These are phyloP conservation scores for Acromyrmex echinatior DNA, from an alignment of 1,140 invertebrate species.

Conservation along the genomic window DNA sequence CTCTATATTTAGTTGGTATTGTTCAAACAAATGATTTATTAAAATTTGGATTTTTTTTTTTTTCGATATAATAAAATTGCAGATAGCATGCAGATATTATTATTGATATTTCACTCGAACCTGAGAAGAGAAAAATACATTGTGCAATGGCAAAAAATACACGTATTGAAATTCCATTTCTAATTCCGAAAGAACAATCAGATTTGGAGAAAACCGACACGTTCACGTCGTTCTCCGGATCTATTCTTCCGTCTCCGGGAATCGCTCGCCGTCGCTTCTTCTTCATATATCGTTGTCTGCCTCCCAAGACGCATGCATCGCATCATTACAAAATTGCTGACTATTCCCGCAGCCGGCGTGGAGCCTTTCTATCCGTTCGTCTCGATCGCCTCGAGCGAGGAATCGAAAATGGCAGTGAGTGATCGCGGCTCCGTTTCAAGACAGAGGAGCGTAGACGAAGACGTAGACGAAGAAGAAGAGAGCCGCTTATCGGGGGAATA, in stretches of 20 bases:
- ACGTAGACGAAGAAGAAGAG: conserved; percentile 24
- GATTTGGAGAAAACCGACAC: conserved; percentile 42
- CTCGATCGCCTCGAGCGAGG: conserved; percentile 56
- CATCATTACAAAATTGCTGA: conserved; percentile 64
- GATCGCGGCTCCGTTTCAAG: conserved; percentile 40
- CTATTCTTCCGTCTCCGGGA: conserved; percentile 1
- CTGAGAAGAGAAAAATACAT: neutral
- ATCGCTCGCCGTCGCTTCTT: conserved; percentile 41
- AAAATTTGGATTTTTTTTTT: too few species aligned
- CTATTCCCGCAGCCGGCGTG: conserved; percentile 50
- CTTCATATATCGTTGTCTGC: conserved; percentile 63
- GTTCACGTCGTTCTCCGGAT: neutral
- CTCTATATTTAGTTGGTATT: too few species aligned
- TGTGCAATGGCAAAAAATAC: neutral
- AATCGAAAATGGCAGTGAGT: conserved; percentile 63
- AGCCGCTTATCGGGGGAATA: conserved; percentile 48
- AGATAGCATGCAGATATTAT: neutral
- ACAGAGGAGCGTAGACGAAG: conserved; percentile 37
- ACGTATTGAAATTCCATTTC: conserved; percentile 12
- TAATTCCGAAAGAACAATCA: conserved; percentile 17
- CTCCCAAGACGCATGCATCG: conserved; percentile 61
- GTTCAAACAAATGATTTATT: too few species aligned
- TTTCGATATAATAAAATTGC: neutral
- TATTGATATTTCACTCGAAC: neutral
- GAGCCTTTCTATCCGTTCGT: conserved; percentile 45